Base-by-base conservation (phyloP, 2,113 vertebrate species). In the Scolopax mira region DNA sequence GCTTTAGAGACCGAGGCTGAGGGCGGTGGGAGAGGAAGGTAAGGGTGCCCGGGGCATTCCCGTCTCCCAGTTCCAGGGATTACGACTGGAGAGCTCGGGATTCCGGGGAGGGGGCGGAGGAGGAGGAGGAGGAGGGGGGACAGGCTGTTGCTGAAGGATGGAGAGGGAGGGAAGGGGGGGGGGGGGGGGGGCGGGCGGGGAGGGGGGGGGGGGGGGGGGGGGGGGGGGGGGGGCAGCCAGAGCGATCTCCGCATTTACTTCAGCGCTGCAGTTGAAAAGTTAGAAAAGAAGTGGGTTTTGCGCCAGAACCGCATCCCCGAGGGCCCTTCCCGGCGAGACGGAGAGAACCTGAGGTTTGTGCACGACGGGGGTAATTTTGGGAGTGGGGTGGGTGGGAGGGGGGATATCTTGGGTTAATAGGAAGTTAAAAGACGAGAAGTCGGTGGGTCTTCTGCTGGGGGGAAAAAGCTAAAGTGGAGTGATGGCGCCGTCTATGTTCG, bases 401-500 rank as follows among this genome's bases (percentile, higher is more conserved):
- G 37, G 35, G 37, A 18, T n/a, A 44, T 83, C 83, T 91, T 92
- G 96, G 98, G 97, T 98, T 98, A 97, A 97, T 97, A 96, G 95
- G 96, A 98, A 98, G 98, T 98, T 98, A 97, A 97, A 97, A 96
- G 95, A 96, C 97, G 96, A 97, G 93, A 94, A 98, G 96, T 97
- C 97, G 93, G 88, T 96, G 95, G 91, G 93, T 98, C 96, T 98
- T 96, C 91, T 85, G 60, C 21, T 93, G 95, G 94, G 94, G 85
- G 54, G 28, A 94, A 94, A 97, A 85, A 97, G 97, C n/a, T n/a
- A n/a, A 95, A 91, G 98, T 98, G 98, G 98, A 98, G 98, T 98
- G 98, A 98, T 98, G 98, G 98, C 98, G 98, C 98, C 98, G 98
- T 98, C 98, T 98, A 97, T 97, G 98, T 98, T 98, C 96, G 74